Conservation (phyloP, 2,888 invertebrate genomes). For the Rhagonycha fulva region DNA sequence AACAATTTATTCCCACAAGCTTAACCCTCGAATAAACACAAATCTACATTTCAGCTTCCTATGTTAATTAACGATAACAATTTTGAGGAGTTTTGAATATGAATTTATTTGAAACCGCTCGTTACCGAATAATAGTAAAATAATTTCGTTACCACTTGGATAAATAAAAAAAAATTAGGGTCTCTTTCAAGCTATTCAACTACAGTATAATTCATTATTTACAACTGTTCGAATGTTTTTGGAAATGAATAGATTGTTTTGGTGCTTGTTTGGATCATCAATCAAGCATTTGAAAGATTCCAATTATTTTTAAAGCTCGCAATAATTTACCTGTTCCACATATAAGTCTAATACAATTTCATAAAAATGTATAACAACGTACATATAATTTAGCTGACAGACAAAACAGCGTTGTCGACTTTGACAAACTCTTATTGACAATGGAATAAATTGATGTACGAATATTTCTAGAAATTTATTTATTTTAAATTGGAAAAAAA, state of each 20-base stretch:
- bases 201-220: neutral
- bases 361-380: neutral
- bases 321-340: neutral
- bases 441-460: neutral
- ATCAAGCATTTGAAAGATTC: neutral
- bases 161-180: neutral
- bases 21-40: neutral
- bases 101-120: neutral
- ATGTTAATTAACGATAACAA: neutral
- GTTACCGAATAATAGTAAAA: neutral
- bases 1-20: neutral
- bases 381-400: neutral
- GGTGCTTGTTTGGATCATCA: neutral
- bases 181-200: neutral
- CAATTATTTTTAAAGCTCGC: neutral
- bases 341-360: neutral
- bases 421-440: neutral
- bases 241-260: neutral
- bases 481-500: neutral
- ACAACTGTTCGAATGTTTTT: neutral
- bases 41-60: neutral
- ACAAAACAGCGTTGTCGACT: neutral
- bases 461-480: neutral
- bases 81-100: neutral
- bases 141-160: neutral